A percentile compares a stretch with the other conserved stretches of the same genome.
These are phyloP conservation scores for Luperina nickerlii DNA, from an alignment of 2,888 invertebrate species.

Conservation along the genomic window DNA sequence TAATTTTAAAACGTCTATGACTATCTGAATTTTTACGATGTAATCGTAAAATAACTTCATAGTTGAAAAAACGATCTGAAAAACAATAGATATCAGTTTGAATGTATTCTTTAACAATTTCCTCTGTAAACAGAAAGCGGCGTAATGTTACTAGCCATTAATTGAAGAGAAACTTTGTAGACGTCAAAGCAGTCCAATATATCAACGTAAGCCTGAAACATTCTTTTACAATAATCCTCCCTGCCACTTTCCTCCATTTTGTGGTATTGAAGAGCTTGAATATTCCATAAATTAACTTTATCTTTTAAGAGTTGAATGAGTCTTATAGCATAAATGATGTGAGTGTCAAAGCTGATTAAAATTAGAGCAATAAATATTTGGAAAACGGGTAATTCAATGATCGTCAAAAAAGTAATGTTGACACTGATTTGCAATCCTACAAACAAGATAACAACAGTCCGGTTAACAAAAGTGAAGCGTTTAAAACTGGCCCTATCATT, in stretches of 20 bases:
- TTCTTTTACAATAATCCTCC: neutral
- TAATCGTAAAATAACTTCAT: neutral
- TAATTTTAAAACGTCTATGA: no score
- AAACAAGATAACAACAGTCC: neutral
- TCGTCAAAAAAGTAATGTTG: no score
- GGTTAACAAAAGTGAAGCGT: neutral
- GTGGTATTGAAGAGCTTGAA: neutral
- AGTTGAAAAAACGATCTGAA: neutral
- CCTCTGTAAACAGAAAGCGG: neutral
- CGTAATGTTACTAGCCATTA: neutral
- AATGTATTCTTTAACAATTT: neutral
- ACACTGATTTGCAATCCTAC: neutral
- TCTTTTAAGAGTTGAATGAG: slow-evolving; percentile 25
- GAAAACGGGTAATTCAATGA: no score
- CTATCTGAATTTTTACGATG: no score
- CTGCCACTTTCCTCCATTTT: neutral
- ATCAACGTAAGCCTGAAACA: slow-evolving; percentile 29
- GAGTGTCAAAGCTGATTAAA: slow-evolving; percentile 19
- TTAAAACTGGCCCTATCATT: neutral
- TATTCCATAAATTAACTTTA: slow-evolving; percentile 47
- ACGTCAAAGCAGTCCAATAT: slow-evolving; percentile 37
- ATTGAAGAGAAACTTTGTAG: slow-evolving; percentile 1
- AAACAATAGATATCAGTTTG: no score
- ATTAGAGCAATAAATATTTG: neutral
- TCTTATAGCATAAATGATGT: slow-evolving; percentile 27